Conservation (phyloP, 2,113 vertebrate genomes). For the Stictonetta naevosa region DNA sequence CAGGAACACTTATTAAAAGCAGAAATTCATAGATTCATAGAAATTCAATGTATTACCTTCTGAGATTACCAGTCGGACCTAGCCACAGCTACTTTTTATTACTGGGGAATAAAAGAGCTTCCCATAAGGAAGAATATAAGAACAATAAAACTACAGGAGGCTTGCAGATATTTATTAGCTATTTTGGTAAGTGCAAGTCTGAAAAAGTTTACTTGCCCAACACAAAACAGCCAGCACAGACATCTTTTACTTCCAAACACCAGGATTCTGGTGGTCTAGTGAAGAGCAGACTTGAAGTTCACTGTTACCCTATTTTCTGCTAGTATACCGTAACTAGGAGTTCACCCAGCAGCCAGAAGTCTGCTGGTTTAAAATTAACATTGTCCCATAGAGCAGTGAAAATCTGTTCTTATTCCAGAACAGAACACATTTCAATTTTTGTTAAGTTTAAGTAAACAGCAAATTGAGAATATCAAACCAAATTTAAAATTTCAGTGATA, state of each 20-base stretch:
- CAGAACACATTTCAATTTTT: neutral
- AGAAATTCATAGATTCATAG: neutral
- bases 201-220: neutral
- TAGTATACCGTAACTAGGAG: neutral
- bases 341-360: neutral
- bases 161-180: neutral
- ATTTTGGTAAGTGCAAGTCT: neutral
- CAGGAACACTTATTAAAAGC: neutral
- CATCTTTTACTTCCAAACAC: neutral
- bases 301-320: neutral
- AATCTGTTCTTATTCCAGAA: neutral
- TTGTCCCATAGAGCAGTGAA: rapidly evolving
- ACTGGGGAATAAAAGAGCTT: neutral
- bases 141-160: neutral
- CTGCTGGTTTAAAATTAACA: neutral
- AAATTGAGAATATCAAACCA: neutral
- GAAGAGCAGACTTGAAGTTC: neutral
- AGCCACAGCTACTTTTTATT: neutral
- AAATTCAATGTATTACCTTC: neutral
- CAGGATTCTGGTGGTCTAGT: neutral
- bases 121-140: neutral
- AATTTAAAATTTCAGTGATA: neutral
- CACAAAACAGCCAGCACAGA: neutral
- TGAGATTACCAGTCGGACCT: neutral
- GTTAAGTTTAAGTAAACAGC: neutral